These are phyloP conservation scores for Hyperopisus bebe DNA, from an alignment of 2,113 vertebrate genomes.

Conservation along the genomic window DNA sequence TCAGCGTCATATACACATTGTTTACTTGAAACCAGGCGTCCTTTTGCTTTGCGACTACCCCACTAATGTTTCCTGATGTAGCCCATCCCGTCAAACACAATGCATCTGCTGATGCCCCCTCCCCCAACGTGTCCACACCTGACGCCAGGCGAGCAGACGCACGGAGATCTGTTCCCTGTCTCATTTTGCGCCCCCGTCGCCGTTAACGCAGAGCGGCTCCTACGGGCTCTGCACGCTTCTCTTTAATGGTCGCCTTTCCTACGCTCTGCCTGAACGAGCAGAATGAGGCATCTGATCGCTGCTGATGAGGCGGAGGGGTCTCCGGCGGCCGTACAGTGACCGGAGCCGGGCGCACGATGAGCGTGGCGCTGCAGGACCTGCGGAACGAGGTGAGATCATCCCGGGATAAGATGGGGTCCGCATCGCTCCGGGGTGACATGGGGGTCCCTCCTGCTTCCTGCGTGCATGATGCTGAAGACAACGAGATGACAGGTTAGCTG, in stretches of 20 bases:
- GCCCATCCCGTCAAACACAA: constrained; percentile 7
- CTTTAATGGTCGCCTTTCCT: constrained; percentile 6
- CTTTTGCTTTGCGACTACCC: not conserved
- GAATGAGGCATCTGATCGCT: constrained; percentile 26
- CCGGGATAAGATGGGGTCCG: not conserved
- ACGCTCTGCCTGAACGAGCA: constrained; percentile 20
- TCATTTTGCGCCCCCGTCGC: not conserved
- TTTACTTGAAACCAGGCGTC: not conserved
- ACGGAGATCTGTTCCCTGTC: not conserved
- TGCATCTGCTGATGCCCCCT: not conserved
- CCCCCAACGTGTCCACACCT: constrained; percentile 1
- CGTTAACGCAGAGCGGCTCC: not conserved
- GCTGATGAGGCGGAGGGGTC: constrained; percentile 13
- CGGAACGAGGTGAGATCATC: constrained; percentile 44
- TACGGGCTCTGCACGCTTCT: not conserved
- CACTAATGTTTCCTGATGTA: not conserved
- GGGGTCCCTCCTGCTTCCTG: not conserved
- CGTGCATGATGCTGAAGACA: not conserved
- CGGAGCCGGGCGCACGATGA: constrained; percentile 42
- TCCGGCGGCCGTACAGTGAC: constrained; percentile 31
- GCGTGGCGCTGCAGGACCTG: constrained; percentile 49
- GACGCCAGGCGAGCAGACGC: not conserved
- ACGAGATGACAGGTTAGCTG: not conserved
- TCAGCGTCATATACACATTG: not conserved
- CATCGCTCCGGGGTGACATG: not conserved